These are phyloP conservation scores for Laothoe populi DNA, from an alignment of 2,888 invertebrate species.

Conservation along the genomic window DNA sequence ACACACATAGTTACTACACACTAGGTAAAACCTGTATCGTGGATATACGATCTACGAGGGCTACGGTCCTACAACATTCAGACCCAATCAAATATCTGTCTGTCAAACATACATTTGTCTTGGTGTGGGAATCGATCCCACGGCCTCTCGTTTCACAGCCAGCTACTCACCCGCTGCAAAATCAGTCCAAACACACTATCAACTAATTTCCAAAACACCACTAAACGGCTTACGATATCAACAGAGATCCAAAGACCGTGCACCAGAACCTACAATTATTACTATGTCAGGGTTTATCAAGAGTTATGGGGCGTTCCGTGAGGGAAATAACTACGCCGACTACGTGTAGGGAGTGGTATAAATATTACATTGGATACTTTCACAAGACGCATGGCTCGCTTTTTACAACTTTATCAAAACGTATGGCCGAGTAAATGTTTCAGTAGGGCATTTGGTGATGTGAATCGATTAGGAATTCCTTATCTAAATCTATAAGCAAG, in stretches of 20 bases:
- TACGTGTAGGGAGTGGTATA: slow-evolving; percentile 33
- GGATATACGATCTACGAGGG: too few species aligned
- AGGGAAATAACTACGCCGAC: slow-evolving; percentile 45
- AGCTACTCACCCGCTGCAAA: too few species aligned
- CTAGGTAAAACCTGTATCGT: too few species aligned
- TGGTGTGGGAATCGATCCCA: too few species aligned
- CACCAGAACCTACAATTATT: slow-evolving; percentile 8
- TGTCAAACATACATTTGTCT: too few species aligned
- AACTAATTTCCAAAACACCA: background rate
- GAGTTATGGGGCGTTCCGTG: slow-evolving; percentile 32
- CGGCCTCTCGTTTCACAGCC: too few species aligned
- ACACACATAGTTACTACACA: too few species aligned
- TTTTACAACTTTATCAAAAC: slow-evolving; percentile 57
- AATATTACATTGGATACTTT: slow-evolving; percentile 19
- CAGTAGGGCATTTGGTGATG: background rate
- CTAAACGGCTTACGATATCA: background rate
- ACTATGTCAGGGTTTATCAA: slow-evolving; percentile 10
- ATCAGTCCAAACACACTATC: background rate
- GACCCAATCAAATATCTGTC: too few species aligned
- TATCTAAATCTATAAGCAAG: too few species aligned
- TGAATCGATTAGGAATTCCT: background rate
- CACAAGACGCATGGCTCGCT: slow-evolving; percentile 25
- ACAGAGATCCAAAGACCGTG: background rate
- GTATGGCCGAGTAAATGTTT: slow-evolving; percentile 44
- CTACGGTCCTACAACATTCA: too few species aligned